Evolutionary conservation across 2,888 invertebrate species (phyloP).

Genomic region (Boloria selene): DNA sequence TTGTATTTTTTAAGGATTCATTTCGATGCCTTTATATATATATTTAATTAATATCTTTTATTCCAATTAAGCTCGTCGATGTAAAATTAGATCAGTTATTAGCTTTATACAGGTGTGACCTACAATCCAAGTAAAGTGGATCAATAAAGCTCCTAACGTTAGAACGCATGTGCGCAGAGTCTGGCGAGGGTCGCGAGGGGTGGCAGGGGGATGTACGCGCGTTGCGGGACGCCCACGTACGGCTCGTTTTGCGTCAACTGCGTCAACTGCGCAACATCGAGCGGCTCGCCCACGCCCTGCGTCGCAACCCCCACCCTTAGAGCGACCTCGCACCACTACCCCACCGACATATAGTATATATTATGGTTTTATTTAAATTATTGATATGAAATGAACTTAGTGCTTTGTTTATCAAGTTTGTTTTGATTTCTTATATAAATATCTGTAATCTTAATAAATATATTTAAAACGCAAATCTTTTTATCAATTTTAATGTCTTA

Average conservation of each 20-base stretch:
- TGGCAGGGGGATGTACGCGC: slow-evolving; percentile 56
- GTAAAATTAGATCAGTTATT: background rate
- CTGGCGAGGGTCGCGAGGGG: background rate
- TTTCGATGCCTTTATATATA: background rate
- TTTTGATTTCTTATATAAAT: too few relatives aligned
- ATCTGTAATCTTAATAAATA: too few relatives aligned
- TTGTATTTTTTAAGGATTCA: background rate
- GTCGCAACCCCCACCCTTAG: slow-evolving; percentile 18
- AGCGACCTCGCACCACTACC: background rate
- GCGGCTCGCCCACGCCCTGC: slow-evolving; percentile 57
- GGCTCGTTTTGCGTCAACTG: slow-evolving; percentile 58
- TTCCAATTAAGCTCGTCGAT: background rate
- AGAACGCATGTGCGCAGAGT: slow-evolving; percentile 7
- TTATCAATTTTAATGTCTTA: too few relatives aligned
- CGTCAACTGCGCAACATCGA: slow-evolving; percentile 54
- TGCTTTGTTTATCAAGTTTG: too few relatives aligned
- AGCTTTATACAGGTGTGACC: background rate
- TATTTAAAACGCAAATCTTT: too few relatives aligned
- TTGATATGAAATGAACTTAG: background rate
- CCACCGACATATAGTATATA: background rate
- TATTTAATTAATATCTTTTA: background rate
- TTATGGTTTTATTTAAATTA: background rate
- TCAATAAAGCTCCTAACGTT: too few relatives aligned
- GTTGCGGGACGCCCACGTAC: slow-evolving; percentile 61
- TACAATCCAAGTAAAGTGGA: background rate